These are phyloP conservation scores for Petrocephalus schoutedeni DNA, from an alignment of 2,797 vertebrate genomes.

Conservation along the genomic window DNA sequence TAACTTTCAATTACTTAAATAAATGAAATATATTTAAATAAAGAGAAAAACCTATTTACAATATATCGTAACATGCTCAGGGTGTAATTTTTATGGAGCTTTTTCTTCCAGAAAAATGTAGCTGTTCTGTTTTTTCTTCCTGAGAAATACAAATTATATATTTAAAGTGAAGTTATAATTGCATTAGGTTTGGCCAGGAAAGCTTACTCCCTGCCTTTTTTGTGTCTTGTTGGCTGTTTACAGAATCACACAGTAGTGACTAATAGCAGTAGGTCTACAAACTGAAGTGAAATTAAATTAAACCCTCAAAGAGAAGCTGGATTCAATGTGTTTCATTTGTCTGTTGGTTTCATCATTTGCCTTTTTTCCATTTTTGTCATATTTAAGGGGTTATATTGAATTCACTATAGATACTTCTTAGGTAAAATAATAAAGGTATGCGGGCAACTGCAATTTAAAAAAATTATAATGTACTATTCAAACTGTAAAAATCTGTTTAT, in stretches of 20 bases:
- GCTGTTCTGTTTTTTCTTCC: not conserved
- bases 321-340: not conserved
- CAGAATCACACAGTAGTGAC: not conserved
- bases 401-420: not conserved
- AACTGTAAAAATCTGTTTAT: slow-evolving; percentile 8
- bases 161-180: not conserved
- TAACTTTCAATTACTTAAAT: not conserved
- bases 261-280: not conserved
- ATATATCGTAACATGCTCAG: not conserved
- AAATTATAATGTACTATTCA: not conserved
- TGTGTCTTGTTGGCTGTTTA: not conserved
- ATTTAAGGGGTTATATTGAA: not conserved
- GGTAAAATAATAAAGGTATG: not conserved
- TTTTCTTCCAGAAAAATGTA: not conserved
- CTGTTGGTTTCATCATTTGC: not conserved
- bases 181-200: not conserved
- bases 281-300: not conserved
- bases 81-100: not conserved
- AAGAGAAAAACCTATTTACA: not conserved
- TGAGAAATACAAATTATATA: not conserved
- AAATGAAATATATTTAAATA: not conserved
- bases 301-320: not conserved
- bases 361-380: not conserved
- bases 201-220: not conserved
- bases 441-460: not conserved